Evolutionary conservation across 2,797 vertebrate genomes (phyloP), one percentile per base, ranked within the genome.

Genomic region (Characodon lateralis): DNA sequence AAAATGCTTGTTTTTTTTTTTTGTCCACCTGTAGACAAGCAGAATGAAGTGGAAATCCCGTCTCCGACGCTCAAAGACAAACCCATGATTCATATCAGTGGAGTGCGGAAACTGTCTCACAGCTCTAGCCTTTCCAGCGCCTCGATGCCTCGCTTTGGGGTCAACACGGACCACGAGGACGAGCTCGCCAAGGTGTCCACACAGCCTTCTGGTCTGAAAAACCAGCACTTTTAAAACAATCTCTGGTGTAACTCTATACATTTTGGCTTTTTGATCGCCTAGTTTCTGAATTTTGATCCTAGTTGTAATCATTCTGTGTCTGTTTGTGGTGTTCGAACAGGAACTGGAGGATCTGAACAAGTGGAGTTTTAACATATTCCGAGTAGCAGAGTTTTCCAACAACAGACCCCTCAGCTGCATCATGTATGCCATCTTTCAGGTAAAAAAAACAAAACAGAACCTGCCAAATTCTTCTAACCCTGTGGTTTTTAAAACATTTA

Each of bases 301-400:
- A 65, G 7, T 24, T 48, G 2, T 8, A 72, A 20, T 43, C 12
- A 55, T 3, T 83, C 0, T 76, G 10, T 77, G 13, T 53, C 2
- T 13, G 28, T 84, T 50, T 87, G 70, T 85, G 31, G 53, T 85
- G 26, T 85, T 61, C 22, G 59, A 87, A 8, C 84, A 98, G 97
- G 97, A 97, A 89, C 86, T 98, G 92, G 95, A 97, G 81, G 94
- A 96, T 85, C 85, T 98, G 84, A 95, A 97, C 92, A 97, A 95
- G 86, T 98, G 97, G 97, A 96, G 96, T 79, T 96, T 97, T 79
- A 97, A 97, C 89, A 97, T 97, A 88, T 97, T 98, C 81, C 92
- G 91, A 43, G 95, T 97, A 80, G 95, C 97, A 2, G 96, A 97
- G 35, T 96, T 95, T 22, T 95, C 96, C 13, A 96, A 96, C 88